phyloP scores from a whole-genome alignment of 2,888 invertebrate species.

The Xanthorhoe designata region DNA sequence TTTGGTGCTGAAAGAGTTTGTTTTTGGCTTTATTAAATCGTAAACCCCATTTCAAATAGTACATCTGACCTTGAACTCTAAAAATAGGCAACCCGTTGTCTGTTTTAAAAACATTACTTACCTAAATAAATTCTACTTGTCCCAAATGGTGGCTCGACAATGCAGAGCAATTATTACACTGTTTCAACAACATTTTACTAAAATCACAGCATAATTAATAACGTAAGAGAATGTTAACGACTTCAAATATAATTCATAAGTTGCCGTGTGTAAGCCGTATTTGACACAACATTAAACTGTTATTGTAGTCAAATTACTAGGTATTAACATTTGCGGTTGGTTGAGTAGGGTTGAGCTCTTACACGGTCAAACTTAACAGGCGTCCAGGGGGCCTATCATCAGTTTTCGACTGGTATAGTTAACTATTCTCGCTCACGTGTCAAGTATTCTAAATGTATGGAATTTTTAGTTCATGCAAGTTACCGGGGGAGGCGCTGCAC shows the following conservation, averaged over 20 bases:
- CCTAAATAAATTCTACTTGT: background rate
- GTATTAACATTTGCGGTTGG: too few species aligned
- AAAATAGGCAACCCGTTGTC: background rate
- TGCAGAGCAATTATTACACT: background rate
- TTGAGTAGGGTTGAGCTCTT: too few species aligned
- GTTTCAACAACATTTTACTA: background rate
- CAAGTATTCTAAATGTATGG: too few species aligned
- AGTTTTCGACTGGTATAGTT: too few species aligned
- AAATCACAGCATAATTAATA: background rate
- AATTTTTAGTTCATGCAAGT: too few species aligned
- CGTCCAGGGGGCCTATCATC: too few species aligned
- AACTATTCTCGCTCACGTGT: too few species aligned
- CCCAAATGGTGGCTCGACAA: background rate
- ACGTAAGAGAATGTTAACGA: too few species aligned
- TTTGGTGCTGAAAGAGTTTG: background rate
- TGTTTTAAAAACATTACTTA: background rate
- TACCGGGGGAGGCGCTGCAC: too few species aligned
- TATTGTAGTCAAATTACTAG: background rate
- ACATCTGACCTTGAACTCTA: background rate
- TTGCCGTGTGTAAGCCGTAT: background rate
- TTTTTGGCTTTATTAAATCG: background rate
- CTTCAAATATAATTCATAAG: background rate
- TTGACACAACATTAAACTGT: too few species aligned
- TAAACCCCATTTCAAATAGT: background rate
- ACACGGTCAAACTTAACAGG: background rate